phyloP scores from a whole-genome alignment of 2,888 invertebrate genomes.

The Podotricha telesiphe region DNA sequence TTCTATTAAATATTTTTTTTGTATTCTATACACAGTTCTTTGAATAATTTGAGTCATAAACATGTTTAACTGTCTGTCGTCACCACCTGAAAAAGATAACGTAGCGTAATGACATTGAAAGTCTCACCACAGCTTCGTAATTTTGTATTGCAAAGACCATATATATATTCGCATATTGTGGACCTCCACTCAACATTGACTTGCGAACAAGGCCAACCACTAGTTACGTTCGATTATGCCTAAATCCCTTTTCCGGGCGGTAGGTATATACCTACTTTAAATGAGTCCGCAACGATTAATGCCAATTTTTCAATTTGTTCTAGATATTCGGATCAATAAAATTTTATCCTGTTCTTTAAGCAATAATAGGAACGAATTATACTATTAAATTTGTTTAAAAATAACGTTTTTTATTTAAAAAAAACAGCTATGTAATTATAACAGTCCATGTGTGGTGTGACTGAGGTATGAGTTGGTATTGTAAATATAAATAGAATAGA shows the following conservation, averaged over 20 bases:
- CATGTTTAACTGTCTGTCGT: constrained; percentile 26
- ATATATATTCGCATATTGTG: constrained; percentile 53
- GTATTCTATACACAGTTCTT: not conserved
- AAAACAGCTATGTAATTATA: too few relatives aligned
- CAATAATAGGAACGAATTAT: not conserved
- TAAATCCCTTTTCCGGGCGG: constrained; percentile 33
- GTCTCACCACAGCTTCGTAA: constrained; percentile 23
- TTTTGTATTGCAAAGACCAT: constrained; percentile 53
- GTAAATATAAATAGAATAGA: too few relatives aligned
- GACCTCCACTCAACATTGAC: constrained; percentile 57
- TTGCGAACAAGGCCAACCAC: constrained; percentile 47
- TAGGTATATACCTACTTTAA: constrained; percentile 23
- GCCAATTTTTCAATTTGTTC: constrained; percentile 37
- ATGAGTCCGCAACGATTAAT: constrained; percentile 33
- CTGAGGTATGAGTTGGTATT: too few relatives aligned
- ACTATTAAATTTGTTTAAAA: not conserved
- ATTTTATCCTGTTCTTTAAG: not conserved
- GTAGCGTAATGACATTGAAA: constrained; percentile 33
- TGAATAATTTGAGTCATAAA: constrained; percentile 26
- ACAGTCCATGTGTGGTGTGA: too few relatives aligned
- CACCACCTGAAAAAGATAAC: constrained; percentile 30
- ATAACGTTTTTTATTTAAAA: too few relatives aligned
- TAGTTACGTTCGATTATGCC: constrained; percentile 39
- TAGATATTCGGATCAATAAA: not conserved
- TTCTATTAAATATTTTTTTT: not conserved